These are phyloP conservation scores for Coryphaenoides rupestris DNA, from an alignment of 2,113 vertebrate genomes.

Conservation along the genomic window DNA sequence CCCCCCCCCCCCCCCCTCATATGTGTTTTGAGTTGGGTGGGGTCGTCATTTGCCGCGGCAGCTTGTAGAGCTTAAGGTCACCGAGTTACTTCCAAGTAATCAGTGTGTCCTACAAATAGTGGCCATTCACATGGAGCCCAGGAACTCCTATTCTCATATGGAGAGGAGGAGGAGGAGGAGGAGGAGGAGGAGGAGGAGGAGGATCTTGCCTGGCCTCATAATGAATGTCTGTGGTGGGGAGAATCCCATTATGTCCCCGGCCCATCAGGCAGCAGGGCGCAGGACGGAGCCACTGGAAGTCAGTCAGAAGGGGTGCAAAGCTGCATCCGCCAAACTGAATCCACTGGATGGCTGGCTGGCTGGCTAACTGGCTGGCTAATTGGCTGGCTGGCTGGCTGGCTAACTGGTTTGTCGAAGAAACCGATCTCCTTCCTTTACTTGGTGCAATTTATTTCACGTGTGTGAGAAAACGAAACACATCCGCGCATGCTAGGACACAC, in stretches of 20 bases:
- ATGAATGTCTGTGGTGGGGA: conserved; percentile 71
- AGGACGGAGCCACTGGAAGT: too few relatives aligned
- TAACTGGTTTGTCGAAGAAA: background rate
- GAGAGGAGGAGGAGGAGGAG: conserved; percentile 37
- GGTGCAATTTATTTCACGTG: background rate
- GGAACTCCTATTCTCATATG: conserved; percentile 47
- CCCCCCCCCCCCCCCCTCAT: too few relatives aligned
- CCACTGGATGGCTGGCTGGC: conserved; percentile 37
- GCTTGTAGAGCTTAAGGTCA: too few relatives aligned
- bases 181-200: too few relatives aligned
- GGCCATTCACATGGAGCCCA: conserved; percentile 56
- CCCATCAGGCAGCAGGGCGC: conserved; percentile 49
- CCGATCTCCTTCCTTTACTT: background rate
- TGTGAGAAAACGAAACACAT: background rate
- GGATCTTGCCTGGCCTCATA: conserved; percentile 63
- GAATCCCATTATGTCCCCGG: conserved; percentile 65
- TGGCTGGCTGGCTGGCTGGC: too few relatives aligned
- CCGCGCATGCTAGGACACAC: background rate
- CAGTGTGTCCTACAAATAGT: too few relatives aligned
- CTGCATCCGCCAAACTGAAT: conserved; percentile 30
- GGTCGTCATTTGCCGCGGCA: too few relatives aligned
- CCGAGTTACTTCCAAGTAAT: too few relatives aligned
- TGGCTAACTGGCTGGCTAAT: too few relatives aligned
- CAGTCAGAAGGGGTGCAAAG: conserved; percentile 17
- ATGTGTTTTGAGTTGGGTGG: too few relatives aligned